Evolutionary conservation across 2,797 vertebrate genomes (phyloP).

Genomic region (Platyrinchus mystaceus): DNA sequence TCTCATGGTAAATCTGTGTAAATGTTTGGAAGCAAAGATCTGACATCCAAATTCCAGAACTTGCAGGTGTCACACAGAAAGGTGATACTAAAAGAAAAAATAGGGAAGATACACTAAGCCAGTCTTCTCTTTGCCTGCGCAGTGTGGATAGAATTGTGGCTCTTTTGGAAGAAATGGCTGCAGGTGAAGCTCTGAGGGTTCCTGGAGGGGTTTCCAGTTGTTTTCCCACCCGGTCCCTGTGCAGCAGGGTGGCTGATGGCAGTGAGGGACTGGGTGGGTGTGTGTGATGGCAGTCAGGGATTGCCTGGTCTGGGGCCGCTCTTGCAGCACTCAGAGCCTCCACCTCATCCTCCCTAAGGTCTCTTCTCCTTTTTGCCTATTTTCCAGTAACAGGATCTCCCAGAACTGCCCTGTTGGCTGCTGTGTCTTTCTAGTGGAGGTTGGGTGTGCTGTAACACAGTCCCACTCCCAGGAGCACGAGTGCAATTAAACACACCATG

Average conservation of each 20-base stretch:
- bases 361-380: neutral
- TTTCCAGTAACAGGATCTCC: neutral
- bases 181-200: neutral
- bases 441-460: neutral
- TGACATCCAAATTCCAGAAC: neutral
- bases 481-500: neutral
- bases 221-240: neutral
- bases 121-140: neutral
- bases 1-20: neutral
- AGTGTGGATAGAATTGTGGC: neutral
- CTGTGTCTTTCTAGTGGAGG: rapidly evolving
- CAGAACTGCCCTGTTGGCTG: neutral
- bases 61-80: neutral
- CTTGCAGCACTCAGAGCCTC: neutral
- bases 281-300: neutral
- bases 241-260: rapidly evolving
- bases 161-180: neutral
- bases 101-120: neutral
- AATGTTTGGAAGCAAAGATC: neutral
- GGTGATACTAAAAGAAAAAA: neutral
- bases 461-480: rapidly evolving
- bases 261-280: neutral
- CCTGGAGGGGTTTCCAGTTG: neutral
- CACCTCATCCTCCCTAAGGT: neutral
- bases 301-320: too few species aligned